These are phyloP conservation scores for Entomyzon cyanotis DNA, from an alignment of 2,113 vertebrate species.

Conservation along the genomic window DNA sequence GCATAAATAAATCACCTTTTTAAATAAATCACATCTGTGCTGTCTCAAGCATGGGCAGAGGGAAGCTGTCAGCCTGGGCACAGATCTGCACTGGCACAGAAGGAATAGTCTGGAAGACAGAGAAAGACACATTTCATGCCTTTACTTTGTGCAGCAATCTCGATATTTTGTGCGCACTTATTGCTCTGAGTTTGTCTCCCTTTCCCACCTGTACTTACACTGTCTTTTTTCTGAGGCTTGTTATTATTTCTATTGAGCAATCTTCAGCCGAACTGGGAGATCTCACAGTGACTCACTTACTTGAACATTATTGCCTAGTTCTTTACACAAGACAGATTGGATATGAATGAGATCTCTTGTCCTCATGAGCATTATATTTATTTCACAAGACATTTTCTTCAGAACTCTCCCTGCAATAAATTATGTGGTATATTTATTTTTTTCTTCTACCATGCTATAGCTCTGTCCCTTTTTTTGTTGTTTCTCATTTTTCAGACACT, in stretches of 20 bases:
- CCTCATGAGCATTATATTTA: slow-evolving; percentile 63
- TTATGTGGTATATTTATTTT: slow-evolving; percentile 72
- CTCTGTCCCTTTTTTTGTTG: slow-evolving; percentile 32
- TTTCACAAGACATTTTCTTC: slow-evolving; percentile 70
- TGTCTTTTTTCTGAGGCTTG: slow-evolving; percentile 55
- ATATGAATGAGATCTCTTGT: slow-evolving; percentile 64
- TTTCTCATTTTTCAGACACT: slow-evolving; percentile 69
- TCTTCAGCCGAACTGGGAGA: slow-evolving; percentile 59
- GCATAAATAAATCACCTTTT: neutral
- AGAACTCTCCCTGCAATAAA: slow-evolving; percentile 65
- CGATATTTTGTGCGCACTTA: slow-evolving; percentile 15
- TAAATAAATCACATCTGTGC: neutral
- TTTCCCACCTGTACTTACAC: slow-evolving; percentile 60
- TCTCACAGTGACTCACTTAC: slow-evolving; percentile 62
- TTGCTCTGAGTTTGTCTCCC: slow-evolving; percentile 33
- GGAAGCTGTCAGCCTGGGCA: neutral
- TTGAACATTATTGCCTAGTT: slow-evolving; percentile 71
- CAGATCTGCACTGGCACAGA: neutral
- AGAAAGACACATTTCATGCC: neutral
- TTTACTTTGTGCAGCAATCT: slow-evolving; percentile 36
- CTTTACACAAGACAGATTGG: slow-evolving; percentile 76
- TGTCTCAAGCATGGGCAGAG: neutral
- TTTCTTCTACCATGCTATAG: slow-evolving; percentile 62
- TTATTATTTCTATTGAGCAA: slow-evolving; percentile 66
- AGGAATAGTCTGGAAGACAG: neutral